Conservation (phyloP, 2,888 invertebrate genomes). For the Tenthredo distinguenda region DNA sequence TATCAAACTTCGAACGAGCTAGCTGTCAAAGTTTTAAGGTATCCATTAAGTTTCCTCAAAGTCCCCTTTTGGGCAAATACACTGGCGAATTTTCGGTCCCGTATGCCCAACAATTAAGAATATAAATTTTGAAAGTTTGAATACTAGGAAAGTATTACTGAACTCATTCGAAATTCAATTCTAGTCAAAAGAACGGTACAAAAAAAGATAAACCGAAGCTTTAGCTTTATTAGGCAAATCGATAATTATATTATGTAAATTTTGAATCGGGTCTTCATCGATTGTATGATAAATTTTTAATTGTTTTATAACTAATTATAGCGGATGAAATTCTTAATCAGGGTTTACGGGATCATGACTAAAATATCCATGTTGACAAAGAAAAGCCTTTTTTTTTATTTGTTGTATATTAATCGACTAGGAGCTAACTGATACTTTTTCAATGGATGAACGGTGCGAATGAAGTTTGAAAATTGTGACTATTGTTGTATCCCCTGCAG, state of each 20-base stretch:
- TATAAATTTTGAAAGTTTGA: slow-evolving; percentile 4
- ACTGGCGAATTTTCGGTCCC: slow-evolving; percentile 76
- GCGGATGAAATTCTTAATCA: slow-evolving; percentile 42
- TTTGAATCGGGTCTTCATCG: background rate
- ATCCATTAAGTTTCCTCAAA: slow-evolving; percentile 77
- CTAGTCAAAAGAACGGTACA: slow-evolving; percentile 78
- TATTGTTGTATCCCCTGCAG: slow-evolving; percentile 5
- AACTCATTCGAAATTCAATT: slow-evolving; percentile 69
- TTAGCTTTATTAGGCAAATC: slow-evolving; percentile 69
- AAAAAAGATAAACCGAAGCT: slow-evolving; percentile 62
- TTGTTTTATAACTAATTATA: slow-evolving; percentile 6
- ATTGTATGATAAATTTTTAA: slow-evolving; percentile 3
- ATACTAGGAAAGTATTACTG: slow-evolving; percentile 41
- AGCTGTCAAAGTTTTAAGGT: slow-evolving; percentile 69
- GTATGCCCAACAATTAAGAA: slow-evolving; percentile 59
- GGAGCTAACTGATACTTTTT: slow-evolving; percentile 72
- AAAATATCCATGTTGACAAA: slow-evolving; percentile 76
- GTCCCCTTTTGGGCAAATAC: slow-evolving; percentile 78
- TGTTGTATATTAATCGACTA: slow-evolving; percentile 68
- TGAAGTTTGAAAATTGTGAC: slow-evolving; percentile 65
- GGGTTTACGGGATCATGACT: slow-evolving; percentile 68
- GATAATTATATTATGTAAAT: slow-evolving; percentile 71
- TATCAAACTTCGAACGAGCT: slow-evolving; percentile 17
- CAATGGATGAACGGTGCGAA: slow-evolving; percentile 78
- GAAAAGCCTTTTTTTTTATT: slow-evolving; percentile 78